Conservation (phyloP, 1,140 invertebrate species). For the Cheumatopsyche charites region DNA sequence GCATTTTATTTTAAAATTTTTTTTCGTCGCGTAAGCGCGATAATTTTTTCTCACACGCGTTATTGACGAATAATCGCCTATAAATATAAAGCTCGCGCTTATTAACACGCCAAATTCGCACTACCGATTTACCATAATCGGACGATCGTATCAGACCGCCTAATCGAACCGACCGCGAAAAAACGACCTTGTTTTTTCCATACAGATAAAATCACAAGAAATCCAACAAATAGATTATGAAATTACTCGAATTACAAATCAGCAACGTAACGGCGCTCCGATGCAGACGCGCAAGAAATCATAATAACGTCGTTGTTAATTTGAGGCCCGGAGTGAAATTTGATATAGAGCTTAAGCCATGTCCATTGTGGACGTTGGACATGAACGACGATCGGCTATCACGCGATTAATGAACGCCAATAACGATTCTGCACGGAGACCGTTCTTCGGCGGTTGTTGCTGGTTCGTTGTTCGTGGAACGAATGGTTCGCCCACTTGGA, state of each 20-base stretch:
- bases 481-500: too few species aligned
- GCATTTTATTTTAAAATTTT: neutral
- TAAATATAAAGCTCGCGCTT: constrained; percentile 28
- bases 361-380: constrained; percentile 7
- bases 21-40: neutral
- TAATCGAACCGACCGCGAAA: neutral
- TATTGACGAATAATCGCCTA: constrained; percentile 26
- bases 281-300: constrained; percentile 12
- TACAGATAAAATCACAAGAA: too few species aligned
- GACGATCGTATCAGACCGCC: constrained; percentile 23
- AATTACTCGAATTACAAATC: too few species aligned
- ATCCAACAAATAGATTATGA: too few species aligned
- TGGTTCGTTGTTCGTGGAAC: neutral
- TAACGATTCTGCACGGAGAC: constrained; percentile 13
- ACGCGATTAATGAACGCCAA: constrained; percentile 31
- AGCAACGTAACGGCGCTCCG: neutral
- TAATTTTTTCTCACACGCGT: constrained; percentile 3
- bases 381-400: constrained; percentile 15
- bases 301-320: constrained; percentile 18
- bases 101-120: constrained; percentile 28
- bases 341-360: neutral
- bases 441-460: neutral
- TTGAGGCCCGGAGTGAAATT: constrained; percentile 12
- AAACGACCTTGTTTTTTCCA: neutral
- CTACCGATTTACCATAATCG: constrained; percentile 18